A percentile compares a stretch with the other conserved stretches of the same genome.
phyloP scores from a whole-genome alignment of 1,140 invertebrate genomes.

The Leptinotarsa texana region DNA sequence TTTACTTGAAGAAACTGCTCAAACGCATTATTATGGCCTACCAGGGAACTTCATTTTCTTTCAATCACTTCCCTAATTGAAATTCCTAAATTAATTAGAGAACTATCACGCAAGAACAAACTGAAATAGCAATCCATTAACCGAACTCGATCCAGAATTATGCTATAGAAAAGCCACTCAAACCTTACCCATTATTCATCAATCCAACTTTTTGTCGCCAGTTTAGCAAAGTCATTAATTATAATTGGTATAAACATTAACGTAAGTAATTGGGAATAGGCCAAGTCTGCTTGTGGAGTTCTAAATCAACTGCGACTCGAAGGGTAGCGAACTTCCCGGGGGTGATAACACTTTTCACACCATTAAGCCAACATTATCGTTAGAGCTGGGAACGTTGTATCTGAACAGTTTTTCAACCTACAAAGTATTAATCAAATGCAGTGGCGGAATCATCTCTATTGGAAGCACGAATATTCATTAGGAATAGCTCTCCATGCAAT shows the following conservation, averaged over 20 bases:
- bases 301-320: slow-evolving; percentile 40
- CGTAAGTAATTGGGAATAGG: slow-evolving; percentile 36
- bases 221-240: slow-evolving; percentile 35
- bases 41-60: background rate
- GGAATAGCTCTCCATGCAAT: no score
- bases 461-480: no score
- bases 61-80: background rate
- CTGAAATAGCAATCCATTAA: slow-evolving; percentile 19
- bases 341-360: slow-evolving; percentile 41
- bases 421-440: slow-evolving; percentile 27
- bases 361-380: slow-evolving; percentile 45
- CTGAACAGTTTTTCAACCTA: slow-evolving; percentile 36
- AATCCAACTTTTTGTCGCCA: slow-evolving; percentile 22
- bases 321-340: slow-evolving; percentile 35
- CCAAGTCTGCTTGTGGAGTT: slow-evolving; percentile 32
- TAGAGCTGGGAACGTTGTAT: slow-evolving; percentile 32
- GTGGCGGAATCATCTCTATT: no score
- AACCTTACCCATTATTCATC: slow-evolving; percentile 21
- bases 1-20: no score
- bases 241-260: slow-evolving; percentile 39
- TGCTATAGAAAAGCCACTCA: slow-evolving; percentile 20
- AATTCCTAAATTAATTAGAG: slow-evolving; percentile 6
- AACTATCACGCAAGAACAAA: slow-evolving; percentile 11
- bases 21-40: no score
- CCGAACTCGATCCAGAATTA: background rate